Base-by-base conservation (phyloP, 2,888 invertebrate genomes). In the Agriopis marginaria region DNA sequence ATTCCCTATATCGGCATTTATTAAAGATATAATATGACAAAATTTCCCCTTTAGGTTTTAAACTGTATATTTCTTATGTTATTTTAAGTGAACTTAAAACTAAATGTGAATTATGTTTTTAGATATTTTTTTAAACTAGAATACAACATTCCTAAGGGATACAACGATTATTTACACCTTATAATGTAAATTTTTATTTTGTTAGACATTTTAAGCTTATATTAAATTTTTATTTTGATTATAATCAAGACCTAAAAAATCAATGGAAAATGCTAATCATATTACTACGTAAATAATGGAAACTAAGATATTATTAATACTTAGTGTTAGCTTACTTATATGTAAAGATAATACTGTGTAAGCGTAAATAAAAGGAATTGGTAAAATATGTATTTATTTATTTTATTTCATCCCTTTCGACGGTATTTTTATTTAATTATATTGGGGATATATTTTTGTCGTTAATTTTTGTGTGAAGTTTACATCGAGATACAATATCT, bases 101-200 rank as follows among this genome's bases (percentile, higher is more conserved):
- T 81, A 77, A 77, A 78, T 89, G 88, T 90, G 87, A 89, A 85
- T 86, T 89, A 88, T 90, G 17, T 65, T 66, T 90, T 86, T 86
- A 89, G 82, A 85, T 77, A 81, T 85, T 85, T 86, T 86, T 85
- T 88, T 83, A 7, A 44, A 81, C 80, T 85, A 82, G 76, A 82
- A 75, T 79, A 61, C 79, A 79, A 86, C 85, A 87, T 89, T 90
- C 91, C 91, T 78, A 66, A 74, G 84, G 89, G 86, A 87, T 77
- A 89, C 93, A 92, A 92, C 93, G 92, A 92, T 90, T 89, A 89
- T 88, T 80, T 85, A 82, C 80, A 81, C 85, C 85, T 79, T 82
- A 85, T 89, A 86, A 81, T 92, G 90, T 92, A 90, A 86, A 90
- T 89, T 89, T 92, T 88, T 91, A 90, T 90, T 92, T 92, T 92